phyloP scores from a whole-genome alignment of 2,797 vertebrate species.

The Cossypha dichroa region DNA sequence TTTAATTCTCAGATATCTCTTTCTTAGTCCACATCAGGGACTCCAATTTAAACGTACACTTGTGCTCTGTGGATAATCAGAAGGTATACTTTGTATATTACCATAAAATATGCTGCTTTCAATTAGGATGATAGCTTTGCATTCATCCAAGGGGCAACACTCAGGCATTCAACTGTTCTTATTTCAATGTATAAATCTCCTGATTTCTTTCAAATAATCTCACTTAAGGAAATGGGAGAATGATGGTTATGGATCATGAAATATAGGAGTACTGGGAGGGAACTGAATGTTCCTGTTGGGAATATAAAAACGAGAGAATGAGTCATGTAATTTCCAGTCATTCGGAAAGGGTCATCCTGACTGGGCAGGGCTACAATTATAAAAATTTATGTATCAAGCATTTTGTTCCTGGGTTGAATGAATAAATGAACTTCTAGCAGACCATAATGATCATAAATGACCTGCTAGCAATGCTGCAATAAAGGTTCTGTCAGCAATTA shows the following conservation, averaged over 20 bases:
- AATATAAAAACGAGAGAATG: slow-evolving; percentile 36
- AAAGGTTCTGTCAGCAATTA: slow-evolving; percentile 52
- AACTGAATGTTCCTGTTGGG: slow-evolving; percentile 27
- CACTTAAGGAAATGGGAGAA: neutral
- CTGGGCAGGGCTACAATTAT: neutral
- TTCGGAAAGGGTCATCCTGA: neutral
- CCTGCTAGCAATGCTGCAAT: neutral
- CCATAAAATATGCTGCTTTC: neutral
- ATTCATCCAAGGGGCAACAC: neutral
- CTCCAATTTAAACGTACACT: neutral
- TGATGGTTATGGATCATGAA: neutral
- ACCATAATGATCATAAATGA: slow-evolving; percentile 3
- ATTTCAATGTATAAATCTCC: neutral
- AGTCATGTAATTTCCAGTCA: slow-evolving; percentile 45
- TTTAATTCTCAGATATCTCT: neutral
- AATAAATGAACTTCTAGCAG: neutral
- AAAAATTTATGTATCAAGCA: slow-evolving; percentile 32
- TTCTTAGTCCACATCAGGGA: neutral
- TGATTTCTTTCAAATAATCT: slow-evolving; percentile 8
- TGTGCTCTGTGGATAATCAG: neutral
- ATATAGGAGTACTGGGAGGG: slow-evolving; percentile 6
- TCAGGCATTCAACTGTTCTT: neutral
- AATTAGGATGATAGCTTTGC: neutral
- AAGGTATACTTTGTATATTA: neutral
- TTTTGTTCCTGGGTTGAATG: neutral